These are phyloP conservation scores for Tringa solitaria DNA, from an alignment of 2,113 vertebrate species.

Conservation along the genomic window DNA sequence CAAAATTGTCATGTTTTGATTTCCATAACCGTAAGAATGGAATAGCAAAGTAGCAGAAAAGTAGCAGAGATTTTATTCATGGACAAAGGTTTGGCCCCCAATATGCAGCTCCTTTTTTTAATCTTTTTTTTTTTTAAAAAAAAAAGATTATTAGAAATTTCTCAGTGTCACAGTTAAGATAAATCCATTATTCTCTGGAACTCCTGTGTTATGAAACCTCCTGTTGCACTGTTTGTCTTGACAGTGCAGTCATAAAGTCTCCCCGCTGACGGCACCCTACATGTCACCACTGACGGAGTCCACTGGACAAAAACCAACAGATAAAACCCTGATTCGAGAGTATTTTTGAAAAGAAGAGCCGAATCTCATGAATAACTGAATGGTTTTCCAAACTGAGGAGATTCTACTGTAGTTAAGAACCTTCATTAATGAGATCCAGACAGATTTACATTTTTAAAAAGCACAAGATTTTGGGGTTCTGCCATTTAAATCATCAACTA, in stretches of 20 bases:
- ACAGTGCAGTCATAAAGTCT: background rate
- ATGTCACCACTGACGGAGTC: background rate
- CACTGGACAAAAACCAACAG: background rate
- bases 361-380: background rate
- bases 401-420: slow-evolving; percentile 2
- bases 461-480: background rate
- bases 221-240: background rate
- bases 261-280: background rate
- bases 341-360: background rate
- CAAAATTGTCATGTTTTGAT: background rate
- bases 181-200: background rate
- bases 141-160: background rate
- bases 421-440: slow-evolving; percentile 35
- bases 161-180: background rate
- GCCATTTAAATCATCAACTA: slow-evolving; percentile 22
- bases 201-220: background rate
- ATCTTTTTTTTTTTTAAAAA: background rate
- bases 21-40: background rate
- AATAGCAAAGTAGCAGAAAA: background rate
- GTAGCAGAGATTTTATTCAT: background rate
- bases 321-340: background rate
- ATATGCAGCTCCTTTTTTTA: background rate
- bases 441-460: slow-evolving; percentile 10
- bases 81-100: background rate
- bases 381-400: background rate